Evolutionary conservation across 2,797 vertebrate genomes (phyloP), one percentile per base, ranked within the genome.

Genomic region (Perodicticus potto): DNA sequence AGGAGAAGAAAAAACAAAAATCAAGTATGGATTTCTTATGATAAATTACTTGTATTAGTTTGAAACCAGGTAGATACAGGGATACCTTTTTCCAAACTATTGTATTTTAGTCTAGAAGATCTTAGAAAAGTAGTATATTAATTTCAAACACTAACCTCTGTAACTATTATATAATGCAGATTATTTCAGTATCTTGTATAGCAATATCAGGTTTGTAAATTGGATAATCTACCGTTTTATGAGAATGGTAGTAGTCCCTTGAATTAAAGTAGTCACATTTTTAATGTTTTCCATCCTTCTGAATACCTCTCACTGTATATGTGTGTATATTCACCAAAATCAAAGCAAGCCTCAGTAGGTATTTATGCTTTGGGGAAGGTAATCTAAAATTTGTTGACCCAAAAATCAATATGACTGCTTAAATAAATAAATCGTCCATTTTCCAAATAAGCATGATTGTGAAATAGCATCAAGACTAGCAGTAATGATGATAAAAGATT

Each of bases 231-330:
- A 77, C 2, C 11, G 70, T 77, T 65, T 90, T 89, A 70, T 78
- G 45, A 94, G 19, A 88, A 84, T 78, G 72, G 55, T 19, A 27
- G 25, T 53, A 70, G 12, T 96, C 61, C 23, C 65, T 83, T 87
- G 59, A 85, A 11, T 74, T 70, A 63, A 45, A n/a, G 25, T 55
- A 92, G 22, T 65, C 65, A 69, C 16, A 67, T 74, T 89, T 89
- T 22, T 72, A 20, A 34, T 34, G 25, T 34, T 76, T 92, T 65
- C 11, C 23, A 45, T 73, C 9, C 63, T 82, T 86, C 32, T 86
- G 29, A 23, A 23, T 49, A 82, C 17, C 19, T 49, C 11, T 81
- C 34, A 37, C 34, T 37, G 13, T 43, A 20, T 49, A 69, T 57
- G 7, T 53, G 5, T 9, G 69, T 53, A 17, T 43, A 49, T 0